A percentile compares a stretch with the other conserved stretches of the same genome.
phyloP scores from a whole-genome alignment of 2,113 vertebrate genomes.

The Loxodonta africana region DNA sequence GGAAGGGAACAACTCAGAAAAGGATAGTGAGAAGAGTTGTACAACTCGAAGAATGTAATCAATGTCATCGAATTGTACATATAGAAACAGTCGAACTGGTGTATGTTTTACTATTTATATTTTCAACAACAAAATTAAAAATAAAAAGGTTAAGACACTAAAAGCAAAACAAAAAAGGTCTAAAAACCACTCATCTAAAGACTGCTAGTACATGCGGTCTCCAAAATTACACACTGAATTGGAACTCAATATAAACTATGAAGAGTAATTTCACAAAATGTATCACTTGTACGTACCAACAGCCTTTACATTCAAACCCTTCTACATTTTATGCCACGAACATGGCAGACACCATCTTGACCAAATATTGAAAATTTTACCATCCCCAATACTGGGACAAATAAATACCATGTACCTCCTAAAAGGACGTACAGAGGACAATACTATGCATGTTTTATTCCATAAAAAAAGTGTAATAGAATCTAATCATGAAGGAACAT shows the following conservation, averaged over 20 bases:
- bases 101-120: too few species aligned
- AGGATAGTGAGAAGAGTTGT: not conserved
- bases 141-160: too few species aligned
- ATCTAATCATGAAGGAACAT: not conserved
- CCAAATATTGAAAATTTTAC: slow-evolving; percentile 6
- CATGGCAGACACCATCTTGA: not conserved
- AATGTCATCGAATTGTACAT: not conserved
- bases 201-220: not conserved
- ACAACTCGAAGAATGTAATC: not conserved
- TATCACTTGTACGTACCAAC: not conserved
- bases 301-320: not conserved
- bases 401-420: not conserved
- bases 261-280: not conserved
- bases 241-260: not conserved
- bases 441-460: not conserved
- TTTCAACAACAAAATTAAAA: too few species aligned
- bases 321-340: not conserved
- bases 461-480: not conserved
- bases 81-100: too few species aligned
- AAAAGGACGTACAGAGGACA: not conserved
- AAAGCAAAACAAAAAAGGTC: not conserved
- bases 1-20: too few species aligned
- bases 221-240: not conserved
- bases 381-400: not conserved
- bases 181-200: not conserved